These are phyloP conservation scores for Magallana angulata DNA, from an alignment of 1,140 invertebrate species.

Conservation along the genomic window DNA sequence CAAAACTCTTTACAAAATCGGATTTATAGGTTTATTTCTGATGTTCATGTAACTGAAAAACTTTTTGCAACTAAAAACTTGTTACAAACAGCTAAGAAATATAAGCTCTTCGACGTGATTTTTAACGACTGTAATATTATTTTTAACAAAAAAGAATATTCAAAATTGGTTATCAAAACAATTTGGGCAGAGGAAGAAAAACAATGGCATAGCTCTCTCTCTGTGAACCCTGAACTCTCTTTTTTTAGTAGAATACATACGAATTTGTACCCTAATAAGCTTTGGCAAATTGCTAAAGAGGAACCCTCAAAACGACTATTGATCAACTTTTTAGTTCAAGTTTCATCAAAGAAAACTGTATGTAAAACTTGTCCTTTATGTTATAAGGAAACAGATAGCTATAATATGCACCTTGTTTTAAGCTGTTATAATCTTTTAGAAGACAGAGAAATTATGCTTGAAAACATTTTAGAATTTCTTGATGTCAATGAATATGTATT, in stretches of 20 bases:
- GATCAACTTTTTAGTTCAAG: no score
- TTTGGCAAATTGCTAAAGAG: not conserved
- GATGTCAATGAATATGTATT: conserved; percentile 5
- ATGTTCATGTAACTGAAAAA: no score
- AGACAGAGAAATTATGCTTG: not conserved
- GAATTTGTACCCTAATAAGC: not conserved
- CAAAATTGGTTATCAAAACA: not conserved
- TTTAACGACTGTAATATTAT: no score
- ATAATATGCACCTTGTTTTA: not conserved
- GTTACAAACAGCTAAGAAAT: no score
- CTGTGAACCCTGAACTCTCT: no score
- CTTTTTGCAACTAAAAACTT: no score
- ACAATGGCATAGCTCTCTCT: no score
- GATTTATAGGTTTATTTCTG: no score
- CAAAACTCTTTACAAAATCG: no score
- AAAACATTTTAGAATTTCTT: conserved; percentile 1
- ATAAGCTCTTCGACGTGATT: no score
- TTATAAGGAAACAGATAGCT: not conserved
- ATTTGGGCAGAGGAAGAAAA: no score
- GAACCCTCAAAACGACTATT: not conserved
- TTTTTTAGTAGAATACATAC: not conserved
- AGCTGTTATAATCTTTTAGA: not conserved
- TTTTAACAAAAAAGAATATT: not conserved
- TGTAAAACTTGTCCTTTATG: not conserved
- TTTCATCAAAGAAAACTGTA: no score